Percentiles rank a stretch among this genome's conserved stretches.
Conservation (phyloP, 1,140 invertebrate genomes). For the Drosophila carrolli region DNA sequence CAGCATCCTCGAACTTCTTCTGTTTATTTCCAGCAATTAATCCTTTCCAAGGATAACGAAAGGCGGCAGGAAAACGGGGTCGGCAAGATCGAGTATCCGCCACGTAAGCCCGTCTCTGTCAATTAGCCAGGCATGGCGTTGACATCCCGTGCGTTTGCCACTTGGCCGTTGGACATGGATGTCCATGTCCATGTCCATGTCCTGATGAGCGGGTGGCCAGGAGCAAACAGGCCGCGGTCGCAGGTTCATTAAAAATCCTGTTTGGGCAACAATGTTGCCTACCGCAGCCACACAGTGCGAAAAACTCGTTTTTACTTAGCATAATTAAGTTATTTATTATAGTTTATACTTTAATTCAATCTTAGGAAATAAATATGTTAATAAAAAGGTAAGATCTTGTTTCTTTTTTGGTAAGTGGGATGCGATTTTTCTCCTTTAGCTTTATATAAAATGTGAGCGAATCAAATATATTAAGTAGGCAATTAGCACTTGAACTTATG, state of each 20-base stretch:
- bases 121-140: slow-evolving; percentile 58
- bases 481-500: no score
- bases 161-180: slow-evolving; percentile 10
- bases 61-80: slow-evolving; percentile 13
- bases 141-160: slow-evolving; percentile 55
- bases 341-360: no score
- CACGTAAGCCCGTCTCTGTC: slow-evolving; percentile 52
- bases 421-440: no score
- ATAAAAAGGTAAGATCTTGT: no score
- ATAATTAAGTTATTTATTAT: background rate
- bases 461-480: no score
- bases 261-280: slow-evolving; percentile 38
- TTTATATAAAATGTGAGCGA: no score
- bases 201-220: slow-evolving; percentile 7
- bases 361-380: no score
- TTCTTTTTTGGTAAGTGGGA: no score
- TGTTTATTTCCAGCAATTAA: slow-evolving; percentile 70
- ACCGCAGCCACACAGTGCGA: background rate
- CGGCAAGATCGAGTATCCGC: slow-evolving; percentile 44
- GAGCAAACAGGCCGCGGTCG: slow-evolving; percentile 31
- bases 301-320: background rate
- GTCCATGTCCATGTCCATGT: background rate
- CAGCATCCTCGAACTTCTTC: slow-evolving; percentile 9
- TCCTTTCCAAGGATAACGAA: slow-evolving; percentile 53
- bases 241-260: slow-evolving; percentile 67